Evolutionary conservation across 2,797 vertebrate species (phyloP).

Genomic region (Borostomias antarcticus): DNA sequence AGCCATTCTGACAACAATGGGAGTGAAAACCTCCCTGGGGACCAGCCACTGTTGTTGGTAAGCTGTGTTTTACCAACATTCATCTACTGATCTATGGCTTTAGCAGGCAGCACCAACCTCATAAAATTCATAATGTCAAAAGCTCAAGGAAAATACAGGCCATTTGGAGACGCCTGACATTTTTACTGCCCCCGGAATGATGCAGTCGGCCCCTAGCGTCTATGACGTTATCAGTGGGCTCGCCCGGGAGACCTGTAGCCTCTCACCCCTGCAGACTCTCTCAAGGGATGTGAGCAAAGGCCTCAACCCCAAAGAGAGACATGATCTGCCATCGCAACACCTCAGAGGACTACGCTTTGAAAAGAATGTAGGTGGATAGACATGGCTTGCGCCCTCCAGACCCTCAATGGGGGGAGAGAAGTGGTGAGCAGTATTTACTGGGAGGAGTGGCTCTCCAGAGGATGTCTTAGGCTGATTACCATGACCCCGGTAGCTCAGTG

Average conservation of each 20-base stretch:
- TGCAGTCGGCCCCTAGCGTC: slow-evolving; percentile 11
- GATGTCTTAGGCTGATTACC: slow-evolving; percentile 47
- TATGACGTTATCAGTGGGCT: slow-evolving; percentile 18
- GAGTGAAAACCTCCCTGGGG: slow-evolving; percentile 39
- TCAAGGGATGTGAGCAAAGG: background rate
- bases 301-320: background rate
- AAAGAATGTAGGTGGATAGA: slow-evolving; percentile 22
- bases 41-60: slow-evolving; percentile 37
- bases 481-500: slow-evolving; percentile 12
- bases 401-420: slow-evolving; percentile 20
- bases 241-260: background rate
- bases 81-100: slow-evolving; percentile 64
- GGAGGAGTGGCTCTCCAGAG: slow-evolving; percentile 32
- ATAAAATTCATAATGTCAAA: slow-evolving; percentile 34
- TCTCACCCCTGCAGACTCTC: background rate
- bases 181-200: slow-evolving; percentile 17
- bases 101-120: slow-evolving; percentile 38
- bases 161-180: slow-evolving; percentile 29
- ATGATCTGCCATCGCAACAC: background rate
- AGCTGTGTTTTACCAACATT: slow-evolving; percentile 57
- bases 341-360: background rate
- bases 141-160: slow-evolving; percentile 27
- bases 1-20: slow-evolving; percentile 47
- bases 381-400: slow-evolving; percentile 36
- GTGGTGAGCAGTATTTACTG: slow-evolving; percentile 23